Percentiles rank a stretch among this genome's conserved stretches.
phyloP scores from a whole-genome alignment of 2,888 invertebrate genomes.

The Heliconius ethilla region DNA sequence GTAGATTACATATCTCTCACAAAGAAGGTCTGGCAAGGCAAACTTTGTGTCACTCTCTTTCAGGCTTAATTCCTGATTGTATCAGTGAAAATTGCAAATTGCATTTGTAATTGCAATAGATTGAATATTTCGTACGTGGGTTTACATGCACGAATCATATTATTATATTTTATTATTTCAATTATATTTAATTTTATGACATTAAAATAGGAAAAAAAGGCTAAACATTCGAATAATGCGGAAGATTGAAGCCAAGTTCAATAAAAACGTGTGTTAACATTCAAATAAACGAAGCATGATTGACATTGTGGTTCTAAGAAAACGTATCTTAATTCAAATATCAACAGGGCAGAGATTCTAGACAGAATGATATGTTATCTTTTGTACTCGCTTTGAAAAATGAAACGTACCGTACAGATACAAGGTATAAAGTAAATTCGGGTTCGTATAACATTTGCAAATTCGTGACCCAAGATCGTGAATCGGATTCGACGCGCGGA shows the following conservation, averaged over 20 bases:
- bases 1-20: too few relatives aligned
- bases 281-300: slow-evolving; percentile 38
- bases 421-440: slow-evolving; percentile 35
- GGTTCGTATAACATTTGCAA: slow-evolving; percentile 41
- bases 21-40: too few relatives aligned
- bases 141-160: too few relatives aligned
- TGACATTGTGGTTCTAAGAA: slow-evolving; percentile 43
- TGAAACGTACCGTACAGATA: slow-evolving; percentile 28
- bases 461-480: slow-evolving; percentile 51
- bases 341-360: slow-evolving; percentile 44
- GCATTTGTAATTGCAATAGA: too few relatives aligned
- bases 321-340: slow-evolving; percentile 46
- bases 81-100: too few relatives aligned
- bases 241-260: slow-evolving; percentile 24
- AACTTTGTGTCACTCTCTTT: too few relatives aligned
- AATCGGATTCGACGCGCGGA: slow-evolving; percentile 49
- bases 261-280: slow-evolving; percentile 32
- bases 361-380: slow-evolving; percentile 42
- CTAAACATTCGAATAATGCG: slow-evolving; percentile 6
- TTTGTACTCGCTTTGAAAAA: slow-evolving; percentile 33
- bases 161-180: too few relatives aligned
- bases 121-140: too few relatives aligned
- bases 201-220: background rate
- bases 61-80: too few relatives aligned
- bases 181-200: too few relatives aligned